phyloP scores from a whole-genome alignment of 2,797 vertebrate genomes.

The Perdix hodgsoniae region DNA sequence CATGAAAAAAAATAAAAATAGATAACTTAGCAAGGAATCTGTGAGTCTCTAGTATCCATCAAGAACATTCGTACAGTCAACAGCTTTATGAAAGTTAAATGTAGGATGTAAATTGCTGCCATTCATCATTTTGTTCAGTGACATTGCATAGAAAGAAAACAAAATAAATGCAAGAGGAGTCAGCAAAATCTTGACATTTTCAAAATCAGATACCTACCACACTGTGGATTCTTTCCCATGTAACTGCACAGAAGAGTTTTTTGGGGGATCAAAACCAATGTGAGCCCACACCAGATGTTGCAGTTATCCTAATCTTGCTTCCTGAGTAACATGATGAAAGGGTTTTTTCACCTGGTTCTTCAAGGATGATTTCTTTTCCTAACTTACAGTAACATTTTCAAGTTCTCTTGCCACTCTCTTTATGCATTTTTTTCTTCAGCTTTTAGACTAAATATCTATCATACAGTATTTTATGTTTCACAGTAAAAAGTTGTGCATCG shows the following conservation, averaged over 20 bases:
- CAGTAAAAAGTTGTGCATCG: neutral
- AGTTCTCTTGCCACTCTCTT: neutral
- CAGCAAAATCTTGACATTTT: neutral
- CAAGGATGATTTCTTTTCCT: neutral
- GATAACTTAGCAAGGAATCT: neutral
- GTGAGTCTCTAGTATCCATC: neutral
- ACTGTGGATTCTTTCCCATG: neutral
- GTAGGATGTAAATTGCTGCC: neutral
- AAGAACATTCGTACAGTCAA: neutral
- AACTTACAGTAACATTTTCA: neutral
- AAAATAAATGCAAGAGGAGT: neutral
- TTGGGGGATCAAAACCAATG: neutral
- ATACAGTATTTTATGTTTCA: neutral
- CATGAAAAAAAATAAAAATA: neutral
- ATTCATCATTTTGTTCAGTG: neutral
- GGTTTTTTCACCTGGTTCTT: rapidly evolving
- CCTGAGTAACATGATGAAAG: neutral
- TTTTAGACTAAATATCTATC: neutral
- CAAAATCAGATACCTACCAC: neutral
- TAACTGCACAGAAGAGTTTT: neutral
- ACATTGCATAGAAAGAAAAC: neutral
- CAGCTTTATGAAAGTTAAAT: neutral
- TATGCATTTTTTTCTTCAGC: neutral
- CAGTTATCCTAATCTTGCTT: neutral
- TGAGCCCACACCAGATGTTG: neutral